A percentile compares a stretch with the other conserved stretches of the same genome.
Conservation (phyloP, 2,113 vertebrate genomes). For the Epinephelus cyanopodus region DNA sequence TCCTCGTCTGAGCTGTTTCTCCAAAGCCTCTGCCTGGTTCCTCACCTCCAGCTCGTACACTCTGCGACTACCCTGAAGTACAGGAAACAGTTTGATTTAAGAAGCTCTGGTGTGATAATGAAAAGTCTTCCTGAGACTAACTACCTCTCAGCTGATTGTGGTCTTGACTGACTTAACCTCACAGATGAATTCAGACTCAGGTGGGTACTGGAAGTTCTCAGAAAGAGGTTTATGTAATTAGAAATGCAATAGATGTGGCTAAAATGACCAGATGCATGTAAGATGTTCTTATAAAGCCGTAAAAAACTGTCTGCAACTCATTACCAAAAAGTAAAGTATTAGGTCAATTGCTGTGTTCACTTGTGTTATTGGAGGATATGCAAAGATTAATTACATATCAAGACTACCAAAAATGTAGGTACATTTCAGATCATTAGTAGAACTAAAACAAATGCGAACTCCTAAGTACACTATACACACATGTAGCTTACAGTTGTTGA, state of each 20-base stretch:
- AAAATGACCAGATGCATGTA: neutral
- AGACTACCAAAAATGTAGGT: neutral
- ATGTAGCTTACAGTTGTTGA: neutral
- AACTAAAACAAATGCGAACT: neutral
- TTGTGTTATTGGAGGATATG: neutral
- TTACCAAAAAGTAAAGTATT: neutral
- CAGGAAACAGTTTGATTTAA: neutral
- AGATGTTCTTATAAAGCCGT: neutral
- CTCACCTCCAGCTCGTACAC: conserved; percentile 95
- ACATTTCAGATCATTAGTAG: too few species aligned
- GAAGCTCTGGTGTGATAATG: neutral
- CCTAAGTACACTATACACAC: neutral
- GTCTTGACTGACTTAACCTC: neutral
- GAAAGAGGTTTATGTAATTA: neutral
- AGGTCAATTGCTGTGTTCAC: neutral
- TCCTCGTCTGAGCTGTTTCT: conserved; percentile 90
- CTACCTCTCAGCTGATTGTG: neutral
- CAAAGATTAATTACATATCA: neutral
- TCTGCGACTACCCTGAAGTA: conserved; percentile 90
- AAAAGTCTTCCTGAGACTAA: neutral
- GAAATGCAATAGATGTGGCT: neutral
- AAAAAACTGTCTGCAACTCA: neutral
- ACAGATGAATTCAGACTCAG: neutral
- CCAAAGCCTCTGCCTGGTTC: conserved; percentile 87
- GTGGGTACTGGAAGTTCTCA: neutral